phyloP scores from a whole-genome alignment of 2,113 vertebrate species.

The Caretta caretta region DNA sequence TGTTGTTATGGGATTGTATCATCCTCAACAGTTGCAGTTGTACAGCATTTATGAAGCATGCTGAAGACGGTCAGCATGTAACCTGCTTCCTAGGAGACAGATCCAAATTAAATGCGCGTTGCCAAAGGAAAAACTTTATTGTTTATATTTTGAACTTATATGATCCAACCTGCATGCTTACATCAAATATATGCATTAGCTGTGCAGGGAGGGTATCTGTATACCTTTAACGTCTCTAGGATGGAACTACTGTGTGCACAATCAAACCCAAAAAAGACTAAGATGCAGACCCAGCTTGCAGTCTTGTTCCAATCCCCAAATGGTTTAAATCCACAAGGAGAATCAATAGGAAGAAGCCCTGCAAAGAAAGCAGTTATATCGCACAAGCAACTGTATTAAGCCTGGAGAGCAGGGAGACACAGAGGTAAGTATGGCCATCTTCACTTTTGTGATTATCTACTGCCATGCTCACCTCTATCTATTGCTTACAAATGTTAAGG shows the following conservation, averaged over 20 bases:
- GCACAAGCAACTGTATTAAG: constrained; percentile 61
- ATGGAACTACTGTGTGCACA: constrained; percentile 30
- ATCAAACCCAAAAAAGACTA: not conserved
- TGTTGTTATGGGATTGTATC: constrained; percentile 67
- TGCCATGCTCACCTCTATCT: constrained; percentile 24
- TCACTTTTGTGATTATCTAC: constrained; percentile 58
- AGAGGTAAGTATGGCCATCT: constrained; percentile 37
- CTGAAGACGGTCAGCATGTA: constrained; percentile 71
- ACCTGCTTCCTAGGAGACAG: constrained; percentile 57
- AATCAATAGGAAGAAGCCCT: constrained; percentile 73
- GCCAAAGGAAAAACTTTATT: constrained; percentile 61
- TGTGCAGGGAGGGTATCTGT: constrained; percentile 44
- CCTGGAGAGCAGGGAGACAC: constrained; percentile 44
- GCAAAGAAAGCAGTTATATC: constrained; percentile 74
- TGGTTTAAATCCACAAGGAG: constrained; percentile 65
- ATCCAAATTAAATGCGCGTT: constrained; percentile 67
- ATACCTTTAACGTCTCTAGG: constrained; percentile 29
- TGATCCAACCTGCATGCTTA: constrained; percentile 56
- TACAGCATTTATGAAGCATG: constrained; percentile 53
- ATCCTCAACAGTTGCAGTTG: constrained; percentile 74
- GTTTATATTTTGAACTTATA: constrained; percentile 60
- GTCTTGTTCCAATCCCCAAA: constrained; percentile 56
- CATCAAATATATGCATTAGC: not conserved
- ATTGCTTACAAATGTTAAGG: constrained; percentile 37
- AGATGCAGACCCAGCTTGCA: constrained; percentile 45